These are phyloP conservation scores for human (Homo sapiens) DNA, from an alignment of 2,113 vertebrate genomes.

Conservation along the genomic window GRCh38 chr9:27474001-27474500, in stretches of 20 bases:
- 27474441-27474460: neutral
- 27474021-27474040: neutral
- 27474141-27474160: neutral
- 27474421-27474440: neutral
- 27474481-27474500: conserved; percentile 19
- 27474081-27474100: neutral
- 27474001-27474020: neutral
- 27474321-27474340: neutral
- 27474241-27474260: neutral
- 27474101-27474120: neutral
- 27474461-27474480: neutral
- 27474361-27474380: neutral
- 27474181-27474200: neutral
- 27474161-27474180: neutral
- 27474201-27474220: conserved; percentile 1
- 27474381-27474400: neutral
- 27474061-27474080: neutral
- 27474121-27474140: neutral
- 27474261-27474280: neutral
- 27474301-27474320: neutral
- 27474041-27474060: neutral
- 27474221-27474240: neutral
- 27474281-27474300: conserved; percentile 10
- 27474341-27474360: neutral
- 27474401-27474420: neutral